phyloP scores from a whole-genome alignment of 2,888 invertebrate genomes.

The Euphydryas editha region DNA sequence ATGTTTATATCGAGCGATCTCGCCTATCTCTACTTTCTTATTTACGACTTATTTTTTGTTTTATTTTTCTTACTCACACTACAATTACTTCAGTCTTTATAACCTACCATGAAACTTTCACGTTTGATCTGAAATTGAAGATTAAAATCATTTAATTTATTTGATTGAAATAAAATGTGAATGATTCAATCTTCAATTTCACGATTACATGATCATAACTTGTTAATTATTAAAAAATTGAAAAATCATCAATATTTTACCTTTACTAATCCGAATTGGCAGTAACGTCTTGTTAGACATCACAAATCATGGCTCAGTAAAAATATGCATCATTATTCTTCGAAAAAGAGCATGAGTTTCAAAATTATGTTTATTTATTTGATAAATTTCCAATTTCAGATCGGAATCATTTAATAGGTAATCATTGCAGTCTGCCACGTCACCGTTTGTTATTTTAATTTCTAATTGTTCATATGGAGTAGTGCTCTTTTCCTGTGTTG shows the following conservation, averaged over 20 bases:
- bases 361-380: conserved; percentile 65
- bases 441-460: conserved; percentile 57
- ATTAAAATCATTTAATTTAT: conserved; percentile 17
- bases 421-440: conserved; percentile 71
- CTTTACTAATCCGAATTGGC: conserved; percentile 24
- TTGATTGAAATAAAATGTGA: background rate
- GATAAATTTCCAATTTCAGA: conserved; percentile 81
- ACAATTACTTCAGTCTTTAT: conserved; percentile 51
- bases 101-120: conserved; percentile 48
- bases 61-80: conserved; percentile 55
- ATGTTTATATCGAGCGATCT: conserved; percentile 43
- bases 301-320: conserved; percentile 33
- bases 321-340: conserved; percentile 26
- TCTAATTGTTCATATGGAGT: conserved; percentile 72
- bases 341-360: conserved; percentile 56
- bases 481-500: conserved; percentile 58
- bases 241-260: conserved; percentile 6
- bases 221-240: background rate
- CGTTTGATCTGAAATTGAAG: conserved; percentile 55
- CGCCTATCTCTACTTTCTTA: conserved; percentile 42
- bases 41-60: conserved; percentile 39
- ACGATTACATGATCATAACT: conserved; percentile 11
- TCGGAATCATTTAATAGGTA: conserved; percentile 84
- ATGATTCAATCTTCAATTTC: conserved; percentile 46
- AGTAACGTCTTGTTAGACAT: conserved; percentile 39